Evolutionary conservation across 2,797 vertebrate genomes (phyloP), one percentile per base, ranked within the genome.

Genomic region (Chrosomus eos): DNA sequence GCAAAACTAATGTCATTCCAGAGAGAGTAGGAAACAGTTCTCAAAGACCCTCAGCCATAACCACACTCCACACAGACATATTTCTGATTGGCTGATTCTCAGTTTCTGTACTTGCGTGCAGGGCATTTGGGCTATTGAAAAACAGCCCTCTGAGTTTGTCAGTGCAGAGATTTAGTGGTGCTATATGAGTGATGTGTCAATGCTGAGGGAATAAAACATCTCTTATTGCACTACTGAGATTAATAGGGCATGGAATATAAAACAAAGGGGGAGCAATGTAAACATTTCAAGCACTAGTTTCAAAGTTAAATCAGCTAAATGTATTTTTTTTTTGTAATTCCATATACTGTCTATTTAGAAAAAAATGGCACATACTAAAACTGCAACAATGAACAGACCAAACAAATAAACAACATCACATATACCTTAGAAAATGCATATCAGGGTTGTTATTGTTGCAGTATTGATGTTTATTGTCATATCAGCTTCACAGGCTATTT

Each of bases 1-100:
- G 91, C 88, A 89, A 83, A 86, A 88, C 90, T 92, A 92, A 93
- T 93, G 91, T 90, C 92, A 92, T 93, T 90, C 92, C 89, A 88
- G 87, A 93, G 90, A 93, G 92, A 92, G 90, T 88, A 78, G 82
- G 78, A 82, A 86, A 86, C 67, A 82, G 80, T 77, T 87, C 83
- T 84, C 79, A 75, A 78, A 80, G 74, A 86, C 68, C 51, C 80
- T 53, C n/a, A 80, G 80, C 55, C 51, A 74, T 36, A 33, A 45
- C 55, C 33, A 67, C 58, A 28, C 43, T 78, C 55, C 38, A 40
- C 13, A 58, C 18, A 84, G 80, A 82, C 64, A 36, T 71, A 80
- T 81, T 81, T 70, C 51, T 58, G 40, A 55, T 28, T 58, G 79
- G 45, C 33, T 55, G 79, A n/a, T 70, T 53, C 48, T 70, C 45